Evolutionary conservation across 1,140 invertebrate genomes (phyloP).

Genomic region (Oryctes rhinoceros): DNA sequence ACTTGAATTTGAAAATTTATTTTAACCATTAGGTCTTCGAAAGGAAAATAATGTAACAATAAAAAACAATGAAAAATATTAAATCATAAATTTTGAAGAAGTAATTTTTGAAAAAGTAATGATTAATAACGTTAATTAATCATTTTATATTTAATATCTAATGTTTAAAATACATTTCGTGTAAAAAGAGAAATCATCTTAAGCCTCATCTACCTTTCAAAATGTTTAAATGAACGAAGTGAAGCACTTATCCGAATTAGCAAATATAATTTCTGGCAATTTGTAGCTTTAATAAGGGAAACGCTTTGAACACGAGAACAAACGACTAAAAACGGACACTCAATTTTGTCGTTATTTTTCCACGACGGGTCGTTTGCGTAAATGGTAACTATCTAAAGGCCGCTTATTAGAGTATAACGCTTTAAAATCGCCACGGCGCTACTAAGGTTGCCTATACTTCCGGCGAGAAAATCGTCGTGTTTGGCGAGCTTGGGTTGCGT

Average conservation of each 20-base stretch:
- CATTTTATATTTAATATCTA: no score
- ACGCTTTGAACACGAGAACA: neutral
- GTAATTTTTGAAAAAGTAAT: no score
- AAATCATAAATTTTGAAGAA: no score
- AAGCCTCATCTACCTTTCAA: neutral
- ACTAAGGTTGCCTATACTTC: neutral
- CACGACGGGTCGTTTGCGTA: neutral
- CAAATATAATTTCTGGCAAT: neutral
- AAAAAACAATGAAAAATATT: no score
- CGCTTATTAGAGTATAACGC: conserved; percentile 12
- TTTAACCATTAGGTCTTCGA: no score
- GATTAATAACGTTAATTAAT: no score
- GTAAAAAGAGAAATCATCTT: no score
- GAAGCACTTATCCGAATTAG: neutral
- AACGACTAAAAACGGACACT: neutral
- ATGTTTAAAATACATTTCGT: no score
- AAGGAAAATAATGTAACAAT: no score
- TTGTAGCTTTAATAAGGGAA: neutral
- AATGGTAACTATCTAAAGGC: neutral
- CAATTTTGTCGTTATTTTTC: neutral
- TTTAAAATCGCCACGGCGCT: neutral
- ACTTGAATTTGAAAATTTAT: no score
- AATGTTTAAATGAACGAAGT: neutral
- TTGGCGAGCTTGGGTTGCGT: no score
- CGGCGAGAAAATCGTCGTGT: neutral